phyloP scores from a whole-genome alignment of 2,797 vertebrate genomes.

The Pangasius djambal region DNA sequence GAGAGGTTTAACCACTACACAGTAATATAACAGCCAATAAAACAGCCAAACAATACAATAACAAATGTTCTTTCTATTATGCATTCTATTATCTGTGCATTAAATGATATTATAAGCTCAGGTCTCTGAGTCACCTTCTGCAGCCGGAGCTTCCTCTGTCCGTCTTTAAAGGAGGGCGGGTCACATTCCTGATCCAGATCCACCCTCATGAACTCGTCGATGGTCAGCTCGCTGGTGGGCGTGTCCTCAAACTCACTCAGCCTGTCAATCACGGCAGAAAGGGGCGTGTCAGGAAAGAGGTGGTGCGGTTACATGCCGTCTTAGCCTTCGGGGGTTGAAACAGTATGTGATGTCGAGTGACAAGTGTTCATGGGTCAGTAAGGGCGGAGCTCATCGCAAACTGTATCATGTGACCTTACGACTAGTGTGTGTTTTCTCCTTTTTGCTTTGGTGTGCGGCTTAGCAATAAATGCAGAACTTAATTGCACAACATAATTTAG shows the following conservation, averaged over 20 bases:
- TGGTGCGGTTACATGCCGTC: not conserved
- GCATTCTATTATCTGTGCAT: not conserved
- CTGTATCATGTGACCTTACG: not conserved
- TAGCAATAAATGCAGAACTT: not conserved
- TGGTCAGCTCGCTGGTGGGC: conserved; percentile 93
- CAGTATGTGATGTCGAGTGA: not conserved
- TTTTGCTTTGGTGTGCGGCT: not conserved
- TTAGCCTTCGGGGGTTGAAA: not conserved
- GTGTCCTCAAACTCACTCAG: conserved; percentile 94
- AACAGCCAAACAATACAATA: not conserved
- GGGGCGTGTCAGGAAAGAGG: not conserved
- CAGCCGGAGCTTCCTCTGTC: conserved; percentile 82
- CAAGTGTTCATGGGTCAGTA: not conserved
- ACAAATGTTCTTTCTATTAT: too few species aligned
- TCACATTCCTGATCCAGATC: conserved; percentile 94
- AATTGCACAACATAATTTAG: not conserved
- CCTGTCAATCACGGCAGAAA: conserved; percentile 66
- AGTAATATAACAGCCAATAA: not conserved
- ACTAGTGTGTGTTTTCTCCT: not conserved
- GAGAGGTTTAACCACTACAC: not conserved
- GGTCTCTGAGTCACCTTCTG: conserved; percentile 78
- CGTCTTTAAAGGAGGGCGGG: conserved; percentile 89
- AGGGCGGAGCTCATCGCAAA: not conserved
- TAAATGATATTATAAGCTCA: not conserved
- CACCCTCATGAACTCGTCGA: conserved; percentile 93